Evolutionary conservation across 2,888 invertebrate genomes (phyloP), one percentile per base, ranked within the genome.

Genomic region (Drosophila ustulata): DNA sequence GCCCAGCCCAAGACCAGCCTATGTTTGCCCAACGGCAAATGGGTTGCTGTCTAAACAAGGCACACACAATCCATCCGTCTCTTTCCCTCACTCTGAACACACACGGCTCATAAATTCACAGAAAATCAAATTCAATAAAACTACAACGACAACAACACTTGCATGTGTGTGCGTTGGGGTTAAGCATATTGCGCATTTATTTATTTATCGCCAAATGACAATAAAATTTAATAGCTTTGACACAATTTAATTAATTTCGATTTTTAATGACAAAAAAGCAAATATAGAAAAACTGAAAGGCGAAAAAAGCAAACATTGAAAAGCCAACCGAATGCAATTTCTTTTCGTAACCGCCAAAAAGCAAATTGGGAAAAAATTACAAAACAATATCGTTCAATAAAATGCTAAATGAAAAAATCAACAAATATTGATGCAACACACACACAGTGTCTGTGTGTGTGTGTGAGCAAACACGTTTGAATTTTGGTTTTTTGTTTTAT

Each of bases 211-310:
- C 47, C 56, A 63, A 70, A 59, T 75, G 57, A 64, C 78, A 75
- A 77, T 75, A 74, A 71, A 75, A 72, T 74, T 77, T 68, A 74
- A 75, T 78, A 80, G 72, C 75, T 86, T 78, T 78, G 66, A 69
- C 65, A 74, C 72, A 69, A 74, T 80, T 88, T 85, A 75, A 84
- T 77, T 86, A 75, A 75, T 66, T 88, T 85, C 56, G 66, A 73
- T 77, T 63, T 68, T 73, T 67, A 71, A 71, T 59, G 59, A 71
- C 64, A 64, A 47, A 53, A 11, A 55, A 8, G 6, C 7, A 41
- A 13, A 41, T 13, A 28, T 18, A 18, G 18, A 45, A 46, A 7
- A n/a, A 41, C 23, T 18, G 18, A 18, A 11, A n/a, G 37, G 56
- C 8, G 50, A 8, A 51, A 39, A 32, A 34, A 18, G 5, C 7